These are phyloP conservation scores for Pseudolaguvia tuberculata DNA, from an alignment of 2,113 vertebrate genomes.

Conservation along the genomic window DNA sequence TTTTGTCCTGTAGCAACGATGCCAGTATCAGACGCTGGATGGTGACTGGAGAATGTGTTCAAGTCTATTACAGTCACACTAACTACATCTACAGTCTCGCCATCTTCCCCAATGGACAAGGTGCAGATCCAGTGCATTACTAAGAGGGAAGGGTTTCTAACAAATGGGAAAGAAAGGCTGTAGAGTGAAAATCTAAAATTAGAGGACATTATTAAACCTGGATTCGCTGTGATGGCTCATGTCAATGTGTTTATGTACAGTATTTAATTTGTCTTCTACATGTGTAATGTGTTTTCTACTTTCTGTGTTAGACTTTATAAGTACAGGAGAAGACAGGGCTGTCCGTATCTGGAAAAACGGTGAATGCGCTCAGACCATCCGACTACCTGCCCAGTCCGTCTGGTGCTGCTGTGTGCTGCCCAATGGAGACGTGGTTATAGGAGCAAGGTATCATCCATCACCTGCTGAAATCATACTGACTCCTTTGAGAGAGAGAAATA, in stretches of 20 bases:
- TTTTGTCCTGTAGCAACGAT: slow-evolving; percentile 97
- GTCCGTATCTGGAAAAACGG: slow-evolving; percentile 87
- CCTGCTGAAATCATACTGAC: too few species aligned
- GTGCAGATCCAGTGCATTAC: slow-evolving; percentile 59
- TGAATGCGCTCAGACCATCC: slow-evolving; percentile 87
- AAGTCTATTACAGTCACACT: slow-evolving; percentile 90
- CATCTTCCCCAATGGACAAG: slow-evolving; percentile 83
- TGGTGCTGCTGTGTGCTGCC: slow-evolving; percentile 94
- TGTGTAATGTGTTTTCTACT: not conserved
- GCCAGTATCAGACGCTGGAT: slow-evolving; percentile 87
- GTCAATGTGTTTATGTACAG: not conserved
- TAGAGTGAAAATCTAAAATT: not conserved
- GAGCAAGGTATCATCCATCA: slow-evolving; percentile 85
- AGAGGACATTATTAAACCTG: not conserved
- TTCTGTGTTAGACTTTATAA: slow-evolving; percentile 81
- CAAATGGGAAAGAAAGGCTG: not conserved
- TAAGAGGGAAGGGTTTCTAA: not conserved
- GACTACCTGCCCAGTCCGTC: slow-evolving; percentile 90
- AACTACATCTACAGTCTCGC: slow-evolving; percentile 96
- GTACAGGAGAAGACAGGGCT: slow-evolving; percentile 89
- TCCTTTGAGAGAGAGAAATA: too few species aligned
- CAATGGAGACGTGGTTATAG: slow-evolving; percentile 87
- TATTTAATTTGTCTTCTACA: not conserved
- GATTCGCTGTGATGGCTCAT: not conserved
- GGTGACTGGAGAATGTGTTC: slow-evolving; percentile 87